These are phyloP conservation scores for Diarsia brunnea DNA, from an alignment of 2,888 invertebrate genomes.

Conservation along the genomic window DNA sequence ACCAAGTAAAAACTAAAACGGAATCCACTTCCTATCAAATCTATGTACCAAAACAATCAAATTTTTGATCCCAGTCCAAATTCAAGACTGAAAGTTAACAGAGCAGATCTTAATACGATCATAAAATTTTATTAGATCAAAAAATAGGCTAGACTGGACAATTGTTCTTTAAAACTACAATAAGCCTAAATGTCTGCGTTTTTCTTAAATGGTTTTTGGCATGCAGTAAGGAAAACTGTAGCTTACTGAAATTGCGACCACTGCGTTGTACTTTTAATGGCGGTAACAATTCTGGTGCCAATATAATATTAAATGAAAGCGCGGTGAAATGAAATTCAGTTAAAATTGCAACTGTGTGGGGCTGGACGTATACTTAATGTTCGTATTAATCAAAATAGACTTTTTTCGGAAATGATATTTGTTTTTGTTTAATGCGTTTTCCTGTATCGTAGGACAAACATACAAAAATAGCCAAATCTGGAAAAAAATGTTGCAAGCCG, in stretches of 20 bases:
- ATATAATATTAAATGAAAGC: constrained; percentile 28
- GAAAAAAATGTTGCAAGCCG: too few relatives aligned
- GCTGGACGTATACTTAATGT: background rate
- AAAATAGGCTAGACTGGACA: constrained; percentile 43
- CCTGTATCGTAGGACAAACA: too few relatives aligned
- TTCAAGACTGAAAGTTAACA: constrained; percentile 11
- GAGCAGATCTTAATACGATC: constrained; percentile 17
- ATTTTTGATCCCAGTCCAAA: constrained; percentile 47
- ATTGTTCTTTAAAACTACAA: constrained; percentile 40
- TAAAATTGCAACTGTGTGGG: background rate
- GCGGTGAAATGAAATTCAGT: constrained; percentile 3
- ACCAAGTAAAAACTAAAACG: background rate
- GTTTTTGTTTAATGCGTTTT: too few relatives aligned
- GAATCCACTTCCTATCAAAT: background rate
- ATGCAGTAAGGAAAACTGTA: constrained; percentile 10
- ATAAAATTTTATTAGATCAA: constrained; percentile 43
- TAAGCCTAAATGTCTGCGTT: constrained; percentile 46
- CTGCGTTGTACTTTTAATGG: constrained; percentile 7
- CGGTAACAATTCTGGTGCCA: constrained; percentile 6
- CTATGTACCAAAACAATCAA: constrained; percentile 4
- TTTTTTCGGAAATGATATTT: too few relatives aligned
- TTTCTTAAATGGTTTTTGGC: constrained; percentile 53
- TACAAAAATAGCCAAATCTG: too few relatives aligned
- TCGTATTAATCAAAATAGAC: too few relatives aligned
- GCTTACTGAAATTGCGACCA: constrained; percentile 18